These are phyloP conservation scores for Rhinoraja longicauda DNA, from an alignment of 2,797 vertebrate genomes.

Conservation along the genomic window DNA sequence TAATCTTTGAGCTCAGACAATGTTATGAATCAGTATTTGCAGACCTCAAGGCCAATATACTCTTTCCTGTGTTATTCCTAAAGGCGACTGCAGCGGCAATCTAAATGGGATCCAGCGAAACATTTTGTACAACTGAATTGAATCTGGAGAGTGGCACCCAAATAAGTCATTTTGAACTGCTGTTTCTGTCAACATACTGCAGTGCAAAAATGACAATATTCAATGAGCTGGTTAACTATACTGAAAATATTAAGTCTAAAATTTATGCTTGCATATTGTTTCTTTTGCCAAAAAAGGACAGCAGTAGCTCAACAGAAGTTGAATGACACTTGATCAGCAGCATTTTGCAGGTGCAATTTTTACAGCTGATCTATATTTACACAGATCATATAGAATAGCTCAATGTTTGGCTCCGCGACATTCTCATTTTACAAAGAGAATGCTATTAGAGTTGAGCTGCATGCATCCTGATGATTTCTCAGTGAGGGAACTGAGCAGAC, in stretches of 20 bases:
- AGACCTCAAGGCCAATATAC: neutral
- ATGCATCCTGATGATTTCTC: too few species aligned
- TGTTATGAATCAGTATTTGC: neutral
- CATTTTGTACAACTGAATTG: neutral
- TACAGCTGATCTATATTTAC: neutral
- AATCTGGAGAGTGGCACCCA: neutral
- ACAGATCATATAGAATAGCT: neutral
- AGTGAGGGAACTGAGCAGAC: neutral
- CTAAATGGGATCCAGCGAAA: neutral
- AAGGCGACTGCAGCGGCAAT: neutral
- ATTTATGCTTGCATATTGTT: neutral
- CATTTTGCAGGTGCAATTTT: neutral
- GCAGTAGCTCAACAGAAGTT: neutral
- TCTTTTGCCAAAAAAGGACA: neutral
- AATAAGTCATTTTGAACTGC: neutral
- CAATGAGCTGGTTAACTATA: neutral
- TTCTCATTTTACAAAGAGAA: neutral
- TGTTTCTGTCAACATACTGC: neutral
- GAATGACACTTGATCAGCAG: neutral
- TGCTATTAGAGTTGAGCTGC: too few species aligned
- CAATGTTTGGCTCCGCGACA: neutral
- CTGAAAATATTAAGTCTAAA: neutral
- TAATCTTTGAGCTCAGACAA: neutral
- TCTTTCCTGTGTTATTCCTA: neutral
- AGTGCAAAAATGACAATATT: neutral